A percentile compares a stretch with the other conserved stretches of the same genome.
These are phyloP conservation scores for Albula glossodonta DNA, from an alignment of 2,113 vertebrate genomes.

Conservation along the genomic window DNA sequence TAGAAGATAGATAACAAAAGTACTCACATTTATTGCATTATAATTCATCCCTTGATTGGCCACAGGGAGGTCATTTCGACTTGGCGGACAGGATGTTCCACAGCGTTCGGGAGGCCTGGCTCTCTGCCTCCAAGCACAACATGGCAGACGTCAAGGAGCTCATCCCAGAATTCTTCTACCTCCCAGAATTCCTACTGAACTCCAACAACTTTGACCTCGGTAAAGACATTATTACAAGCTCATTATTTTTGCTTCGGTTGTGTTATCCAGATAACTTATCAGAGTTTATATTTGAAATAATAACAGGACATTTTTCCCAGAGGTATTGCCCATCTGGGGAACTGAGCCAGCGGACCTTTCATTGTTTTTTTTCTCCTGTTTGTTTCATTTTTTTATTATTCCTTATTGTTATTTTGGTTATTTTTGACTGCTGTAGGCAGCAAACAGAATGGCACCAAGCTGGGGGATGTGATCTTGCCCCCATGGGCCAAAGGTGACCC, in stretches of 20 bases:
- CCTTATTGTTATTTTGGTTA: neutral
- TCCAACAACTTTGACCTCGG: slow-evolving; percentile 97
- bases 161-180: slow-evolving; percentile 97
- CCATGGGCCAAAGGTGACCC: slow-evolving; percentile 98
- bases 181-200: slow-evolving; percentile 94
- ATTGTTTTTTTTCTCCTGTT: neutral
- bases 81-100: slow-evolving; percentile 98
- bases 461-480: slow-evolving; percentile 91
- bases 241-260: neutral
- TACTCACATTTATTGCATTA: neutral
- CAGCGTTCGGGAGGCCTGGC: slow-evolving; percentile 94
- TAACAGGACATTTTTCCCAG: too few species aligned
- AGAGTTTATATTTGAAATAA: neutral
- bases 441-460: slow-evolving; percentile 94
- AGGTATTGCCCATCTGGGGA: neutral
- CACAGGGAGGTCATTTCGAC: slow-evolving; percentile 94
- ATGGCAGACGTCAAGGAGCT: slow-evolving; percentile 99
- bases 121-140: slow-evolving; percentile 96
- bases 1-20: neutral
- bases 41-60: neutral
- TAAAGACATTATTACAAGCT: slow-evolving; percentile 47
- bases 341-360: neutral
- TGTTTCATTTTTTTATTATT: neutral
- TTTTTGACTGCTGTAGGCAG: slow-evolving; percentile 70
- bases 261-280: neutral